Percentiles rank a stretch among this genome's conserved stretches.
These are phyloP conservation scores for Hapalemur alaotrensis DNA, from an alignment of 2,797 vertebrate species.

Conservation along the genomic window DNA sequence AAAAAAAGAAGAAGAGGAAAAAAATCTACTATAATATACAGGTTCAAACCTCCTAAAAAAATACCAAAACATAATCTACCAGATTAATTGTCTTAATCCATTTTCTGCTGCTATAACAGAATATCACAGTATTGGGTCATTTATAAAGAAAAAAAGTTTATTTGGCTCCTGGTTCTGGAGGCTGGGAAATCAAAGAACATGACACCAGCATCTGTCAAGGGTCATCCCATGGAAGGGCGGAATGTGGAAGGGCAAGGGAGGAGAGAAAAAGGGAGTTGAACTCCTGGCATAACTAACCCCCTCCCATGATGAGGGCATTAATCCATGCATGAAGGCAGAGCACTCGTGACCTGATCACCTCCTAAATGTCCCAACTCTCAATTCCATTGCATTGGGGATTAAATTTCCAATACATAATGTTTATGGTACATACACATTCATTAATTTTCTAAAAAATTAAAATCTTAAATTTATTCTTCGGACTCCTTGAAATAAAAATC, in stretches of 20 bases:
- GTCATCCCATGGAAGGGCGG: not conserved
- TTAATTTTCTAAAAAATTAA: conserved; percentile 11
- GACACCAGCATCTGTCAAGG: not conserved
- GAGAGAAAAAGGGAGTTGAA: not conserved
- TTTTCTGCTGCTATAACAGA: not conserved
- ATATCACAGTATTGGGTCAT: not conserved
- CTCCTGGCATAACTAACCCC: not conserved
- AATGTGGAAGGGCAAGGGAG: not conserved
- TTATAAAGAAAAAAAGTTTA: not conserved
- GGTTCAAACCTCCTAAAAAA: not conserved
- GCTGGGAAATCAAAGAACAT: not conserved
- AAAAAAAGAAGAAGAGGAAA: too few species aligned
- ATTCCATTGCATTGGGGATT: not conserved
- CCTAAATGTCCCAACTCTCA: not conserved
- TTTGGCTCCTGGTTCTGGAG: not conserved
- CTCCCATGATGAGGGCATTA: not conserved
- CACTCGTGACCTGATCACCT: not conserved
- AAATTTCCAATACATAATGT: not conserved
- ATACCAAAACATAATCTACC: not conserved
- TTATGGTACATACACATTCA: too few species aligned
- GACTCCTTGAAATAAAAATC: not conserved
- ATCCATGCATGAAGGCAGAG: not conserved
- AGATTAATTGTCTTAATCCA: not conserved
- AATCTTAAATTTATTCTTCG: not conserved
- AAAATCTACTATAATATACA: not conserved